Conservation (phyloP, 2,797 vertebrate genomes). For the Centroberyx gerrardi region DNA sequence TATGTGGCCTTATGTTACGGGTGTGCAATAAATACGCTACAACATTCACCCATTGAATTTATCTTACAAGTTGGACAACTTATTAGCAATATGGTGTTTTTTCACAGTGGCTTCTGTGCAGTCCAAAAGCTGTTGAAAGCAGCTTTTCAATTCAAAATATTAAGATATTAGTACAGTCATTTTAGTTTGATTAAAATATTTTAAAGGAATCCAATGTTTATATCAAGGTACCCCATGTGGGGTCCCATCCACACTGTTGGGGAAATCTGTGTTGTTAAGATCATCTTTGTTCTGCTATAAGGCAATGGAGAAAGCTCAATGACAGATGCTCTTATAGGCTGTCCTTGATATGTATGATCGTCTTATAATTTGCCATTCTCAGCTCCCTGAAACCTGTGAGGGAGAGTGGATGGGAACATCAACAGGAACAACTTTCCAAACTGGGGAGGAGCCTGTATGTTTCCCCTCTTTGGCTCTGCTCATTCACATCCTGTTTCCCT, state of each 20-base stretch:
- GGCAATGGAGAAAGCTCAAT: not conserved
- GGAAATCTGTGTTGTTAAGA: not conserved
- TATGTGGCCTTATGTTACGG: not conserved
- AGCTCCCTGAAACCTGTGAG: not conserved
- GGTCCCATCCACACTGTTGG: not conserved
- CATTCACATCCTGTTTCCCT: constrained; percentile 42
- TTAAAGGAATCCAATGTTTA: not conserved
- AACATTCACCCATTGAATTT: not conserved
- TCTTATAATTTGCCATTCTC: not conserved
- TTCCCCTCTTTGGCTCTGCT: constrained; percentile 7
- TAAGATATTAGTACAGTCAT: not conserved
- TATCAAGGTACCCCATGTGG: no score
- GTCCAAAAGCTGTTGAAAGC: not conserved
- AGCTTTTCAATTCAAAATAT: not conserved
- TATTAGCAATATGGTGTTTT: not conserved
- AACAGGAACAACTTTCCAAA: not conserved
- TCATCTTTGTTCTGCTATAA: not conserved
- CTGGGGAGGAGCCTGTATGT: not conserved
- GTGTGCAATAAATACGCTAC: not conserved
- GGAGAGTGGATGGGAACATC: not conserved
- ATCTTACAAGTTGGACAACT: not conserved
- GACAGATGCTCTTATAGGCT: not conserved
- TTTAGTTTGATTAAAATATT: not conserved
- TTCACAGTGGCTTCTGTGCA: not conserved
- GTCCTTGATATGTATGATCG: not conserved